Base-by-base conservation (phyloP, 1,140 invertebrate genomes). In the Drosophila mauritiana region DNA sequence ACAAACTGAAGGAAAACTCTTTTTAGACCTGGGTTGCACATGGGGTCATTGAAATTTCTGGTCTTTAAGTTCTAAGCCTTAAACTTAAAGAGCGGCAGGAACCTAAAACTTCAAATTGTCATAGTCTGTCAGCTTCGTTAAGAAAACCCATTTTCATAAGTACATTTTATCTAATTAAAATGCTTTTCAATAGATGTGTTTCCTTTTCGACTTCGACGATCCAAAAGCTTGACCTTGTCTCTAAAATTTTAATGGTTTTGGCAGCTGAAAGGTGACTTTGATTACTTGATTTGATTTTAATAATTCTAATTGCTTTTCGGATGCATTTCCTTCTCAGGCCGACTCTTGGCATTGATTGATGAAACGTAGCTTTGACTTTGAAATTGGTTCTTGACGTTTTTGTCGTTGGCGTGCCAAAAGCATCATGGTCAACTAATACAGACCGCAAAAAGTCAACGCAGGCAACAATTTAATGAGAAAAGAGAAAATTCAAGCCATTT, bases 281-380 rank as follows among this genome's bases (percentile, higher is more conserved):
- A 55, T 40, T 55, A 15, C 53, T 40, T 39, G 36, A 55, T 40
- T 53, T 62, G 37, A 22, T 69, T 62, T 80, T 80, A 80, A 81
- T 81, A 80, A 80, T 81, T 81, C 79, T 76, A 81, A 81, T 81
- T 80, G 72, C 79, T 69, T 61, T 57, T 57, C 68, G 49, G 51
- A 36, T 22, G 57, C 56, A 62, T 27, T 59, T 25, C 49, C 40
- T 13, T 11, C 34, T 34, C 40, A 27, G 13, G 15, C 10, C 5
- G 27, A 42, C 56, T 43, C 48, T 55, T 81, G 79, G 67, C 79
- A 82, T 64, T 82, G 80, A 81, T 81, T 81, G 80, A 82, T 78
- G 78, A 64, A 79, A 70, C 61, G 49, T 49, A 77, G 64, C 48
- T 75, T 48, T 37, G 53, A 55, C 56, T 58, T 48, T 58, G 43